A percentile compares a stretch with the other conserved stretches of the same genome.
phyloP scores from a whole-genome alignment of 1,140 invertebrate genomes.

The Sycobia sp. region DNA sequence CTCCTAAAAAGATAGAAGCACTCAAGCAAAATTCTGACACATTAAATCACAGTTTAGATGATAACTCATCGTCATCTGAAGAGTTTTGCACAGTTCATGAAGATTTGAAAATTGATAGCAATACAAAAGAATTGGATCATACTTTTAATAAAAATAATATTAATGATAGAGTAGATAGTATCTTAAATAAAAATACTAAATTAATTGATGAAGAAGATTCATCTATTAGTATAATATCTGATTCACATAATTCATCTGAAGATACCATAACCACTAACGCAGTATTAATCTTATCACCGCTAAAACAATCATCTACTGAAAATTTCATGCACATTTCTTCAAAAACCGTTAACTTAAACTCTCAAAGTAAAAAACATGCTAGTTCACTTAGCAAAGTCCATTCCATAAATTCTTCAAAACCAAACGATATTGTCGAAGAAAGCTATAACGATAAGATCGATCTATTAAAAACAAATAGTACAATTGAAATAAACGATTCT shows the following conservation, averaged over 20 bases:
- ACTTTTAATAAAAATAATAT: too few relatives aligned
- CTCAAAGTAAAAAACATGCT: not conserved
- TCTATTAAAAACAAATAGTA: not conserved
- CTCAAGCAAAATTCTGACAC: not conserved
- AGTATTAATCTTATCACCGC: slow-evolving; percentile 30
- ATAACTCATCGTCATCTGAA: slow-evolving; percentile 22
- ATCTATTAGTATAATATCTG: slow-evolving; percentile 8
- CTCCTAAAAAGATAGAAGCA: not conserved
- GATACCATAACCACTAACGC: slow-evolving; percentile 20
- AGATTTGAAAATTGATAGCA: not conserved
- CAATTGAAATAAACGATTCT: not conserved
- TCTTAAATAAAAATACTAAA: not conserved
- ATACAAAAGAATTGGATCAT: too few relatives aligned
- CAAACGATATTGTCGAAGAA: not conserved
- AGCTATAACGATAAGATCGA: not conserved
- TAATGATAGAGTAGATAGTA: not conserved
- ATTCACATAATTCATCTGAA: slow-evolving; percentile 14
- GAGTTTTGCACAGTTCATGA: slow-evolving; percentile 30
- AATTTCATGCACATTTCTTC: slow-evolving; percentile 22
- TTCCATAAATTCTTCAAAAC: not conserved
- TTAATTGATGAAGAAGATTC: slow-evolving; percentile 6
- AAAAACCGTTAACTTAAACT: slow-evolving; percentile 20
- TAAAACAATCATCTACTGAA: slow-evolving; percentile 18
- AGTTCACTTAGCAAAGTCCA: not conserved
- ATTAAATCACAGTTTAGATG: slow-evolving; percentile 5